These are phyloP conservation scores for Bubo blakistoni DNA, from an alignment of 2,113 vertebrate genomes.

Conservation along the genomic window DNA sequence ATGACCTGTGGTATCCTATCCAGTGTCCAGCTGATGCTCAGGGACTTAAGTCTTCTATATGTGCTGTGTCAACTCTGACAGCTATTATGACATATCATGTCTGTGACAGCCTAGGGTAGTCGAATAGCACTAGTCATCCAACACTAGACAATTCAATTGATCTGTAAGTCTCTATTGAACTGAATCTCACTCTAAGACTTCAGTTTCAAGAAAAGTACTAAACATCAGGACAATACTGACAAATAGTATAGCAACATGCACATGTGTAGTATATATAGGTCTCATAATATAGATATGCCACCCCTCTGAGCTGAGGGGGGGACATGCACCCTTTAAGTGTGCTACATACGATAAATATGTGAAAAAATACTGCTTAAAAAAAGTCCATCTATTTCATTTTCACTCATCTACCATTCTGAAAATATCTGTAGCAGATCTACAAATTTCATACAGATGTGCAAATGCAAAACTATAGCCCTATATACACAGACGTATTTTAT, in stretches of 20 bases:
- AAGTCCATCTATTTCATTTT: neutral
- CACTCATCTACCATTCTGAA: neutral
- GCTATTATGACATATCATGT: neutral
- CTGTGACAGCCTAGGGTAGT: neutral
- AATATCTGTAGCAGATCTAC: neutral
- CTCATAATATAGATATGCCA: neutral
- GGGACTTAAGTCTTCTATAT: neutral
- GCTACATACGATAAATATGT: neutral
- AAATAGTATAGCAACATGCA: neutral
- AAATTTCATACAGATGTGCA: neutral
- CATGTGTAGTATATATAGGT: fast-evolving
- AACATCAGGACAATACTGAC: neutral
- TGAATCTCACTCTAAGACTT: neutral
- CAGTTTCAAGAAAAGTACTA: neutral
- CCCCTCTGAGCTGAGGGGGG: neutral
- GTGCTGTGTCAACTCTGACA: neutral
- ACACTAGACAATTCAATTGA: neutral
- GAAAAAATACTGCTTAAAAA: neutral
- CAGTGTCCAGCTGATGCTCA: neutral
- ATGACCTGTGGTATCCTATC: neutral
- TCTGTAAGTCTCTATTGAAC: neutral
- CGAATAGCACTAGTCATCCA: neutral
- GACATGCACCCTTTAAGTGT: fast-evolving
- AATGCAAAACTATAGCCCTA: neutral
- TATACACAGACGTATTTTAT: neutral